These are phyloP conservation scores for Pandemis cinnamomeana DNA, from an alignment of 2,888 invertebrate species.

Conservation along the genomic window DNA sequence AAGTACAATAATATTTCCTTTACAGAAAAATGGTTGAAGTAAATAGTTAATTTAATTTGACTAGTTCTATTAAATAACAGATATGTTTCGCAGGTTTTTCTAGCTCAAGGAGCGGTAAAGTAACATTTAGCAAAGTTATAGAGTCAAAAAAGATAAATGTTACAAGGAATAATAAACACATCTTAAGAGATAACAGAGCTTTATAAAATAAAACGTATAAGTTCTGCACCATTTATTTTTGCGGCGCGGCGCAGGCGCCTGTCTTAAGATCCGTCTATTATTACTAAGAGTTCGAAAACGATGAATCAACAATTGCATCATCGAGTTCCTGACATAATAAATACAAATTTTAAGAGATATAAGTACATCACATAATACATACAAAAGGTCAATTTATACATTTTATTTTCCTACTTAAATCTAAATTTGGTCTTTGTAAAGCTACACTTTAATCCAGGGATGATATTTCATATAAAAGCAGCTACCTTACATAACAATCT, in stretches of 20 bases:
- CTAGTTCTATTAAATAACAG: constrained; percentile 42
- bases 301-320: constrained; percentile 26
- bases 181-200: constrained; percentile 64
- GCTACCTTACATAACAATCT: constrained; percentile 13
- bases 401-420: constrained; percentile 34
- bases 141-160: constrained; percentile 39
- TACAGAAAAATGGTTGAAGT: constrained; percentile 15
- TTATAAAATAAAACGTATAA: constrained; percentile 51
- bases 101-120: constrained; percentile 44
- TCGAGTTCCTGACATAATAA: constrained; percentile 2
- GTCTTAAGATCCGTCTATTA: constrained; percentile 81
- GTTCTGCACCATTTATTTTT: constrained; percentile 45
- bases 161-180: constrained; percentile 72
- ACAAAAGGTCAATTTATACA: constrained; percentile 34
- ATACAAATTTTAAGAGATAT: constrained; percentile 24
- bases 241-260: constrained; percentile 57
- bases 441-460: constrained; percentile 34
- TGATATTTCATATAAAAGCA: constrained; percentile 18
- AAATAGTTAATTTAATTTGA: constrained; percentile 37
- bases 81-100: constrained; percentile 51
- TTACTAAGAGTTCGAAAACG: constrained; percentile 58
- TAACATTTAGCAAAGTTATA: constrained; percentile 45
- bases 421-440: constrained; percentile 60
- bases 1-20: constrained; percentile 14
- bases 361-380: constrained; percentile 1